These are phyloP conservation scores for Carcharodon carcharias DNA, from an alignment of 2,797 vertebrate genomes.

Conservation along the genomic window DNA sequence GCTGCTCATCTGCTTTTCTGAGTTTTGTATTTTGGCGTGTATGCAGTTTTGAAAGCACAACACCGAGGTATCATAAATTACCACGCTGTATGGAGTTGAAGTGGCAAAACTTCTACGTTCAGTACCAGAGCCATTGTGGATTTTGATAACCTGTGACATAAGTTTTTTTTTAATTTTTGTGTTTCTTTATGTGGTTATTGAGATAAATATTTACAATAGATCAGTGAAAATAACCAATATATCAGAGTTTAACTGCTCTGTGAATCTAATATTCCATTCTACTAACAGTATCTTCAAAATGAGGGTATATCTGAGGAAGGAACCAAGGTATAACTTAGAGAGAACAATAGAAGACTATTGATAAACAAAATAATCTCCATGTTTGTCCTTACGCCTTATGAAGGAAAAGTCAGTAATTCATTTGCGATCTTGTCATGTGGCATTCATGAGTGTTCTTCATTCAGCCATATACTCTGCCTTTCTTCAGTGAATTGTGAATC, in stretches of 20 bases:
- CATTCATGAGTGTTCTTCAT: not conserved
- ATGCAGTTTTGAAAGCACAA: not conserved
- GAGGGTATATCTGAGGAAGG: not conserved
- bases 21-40: not conserved
- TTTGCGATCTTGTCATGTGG: not conserved
- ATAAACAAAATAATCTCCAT: not conserved
- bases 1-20: not conserved
- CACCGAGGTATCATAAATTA: too few species aligned
- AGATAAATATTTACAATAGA: not conserved
- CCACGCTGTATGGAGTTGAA: not conserved
- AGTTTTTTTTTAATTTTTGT: not conserved
- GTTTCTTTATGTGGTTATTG: not conserved
- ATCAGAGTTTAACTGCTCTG: not conserved
- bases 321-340: not conserved
- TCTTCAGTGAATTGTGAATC: too few species aligned
- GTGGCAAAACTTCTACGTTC: not conserved
- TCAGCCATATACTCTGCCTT: too few species aligned
- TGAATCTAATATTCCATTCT: not conserved
- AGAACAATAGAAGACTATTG: not conserved
- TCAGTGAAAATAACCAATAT: not conserved
- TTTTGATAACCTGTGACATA: not conserved
- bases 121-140: not conserved
- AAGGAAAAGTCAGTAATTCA: not conserved
- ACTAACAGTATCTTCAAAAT: not conserved
- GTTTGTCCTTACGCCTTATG: not conserved